Base-by-base conservation (phyloP, 2,888 invertebrate species). In the Pheosia gnoma region DNA sequence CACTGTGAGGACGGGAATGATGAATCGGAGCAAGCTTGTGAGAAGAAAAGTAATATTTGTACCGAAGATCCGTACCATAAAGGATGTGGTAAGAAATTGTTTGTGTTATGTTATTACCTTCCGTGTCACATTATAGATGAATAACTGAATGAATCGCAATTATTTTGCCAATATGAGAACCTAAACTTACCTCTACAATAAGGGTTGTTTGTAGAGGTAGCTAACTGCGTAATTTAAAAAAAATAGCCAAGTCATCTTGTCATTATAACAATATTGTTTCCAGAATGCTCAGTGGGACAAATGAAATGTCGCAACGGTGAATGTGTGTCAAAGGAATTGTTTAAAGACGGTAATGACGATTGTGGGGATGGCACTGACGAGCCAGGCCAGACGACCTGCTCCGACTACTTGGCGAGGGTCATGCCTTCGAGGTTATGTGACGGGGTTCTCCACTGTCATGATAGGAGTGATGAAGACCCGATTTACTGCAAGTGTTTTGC, bases 341-440 rank as follows among this genome's bases (percentile, higher is more conserved):
- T 96, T 79, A 96, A 96, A 77, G 94, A 97, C 77, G 95, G 95
- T 11, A 83, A 86, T 0, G 84, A 94, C 45, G 96, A 97, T 77
- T 97, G 97, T 79, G 94, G 93, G 0, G 97, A 97, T 79, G 91
- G 93, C 13, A 95, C 95, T 5, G 97, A 97, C 78, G 97, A 97
- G 79, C 93, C 93, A 0, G 84, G 84, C 0, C 86, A 88, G 11
- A 95, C 96, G 61, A 95, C 93, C 11, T 97, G 96, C 73, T 95
- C 94, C 9, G 94, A 95, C 41, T 97, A 96, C 79, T 87, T 97
- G 61, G 93, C 94, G 70, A 89, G 96, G n/a, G 95, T 96, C 0
- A 94, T 94, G 77, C 96, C 97, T 0, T 90, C 94, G 0, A 95
- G 95, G 71, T 89, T 97, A 5, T 98, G 98, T 80, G 97, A 98